Base-by-base conservation (phyloP, 2,888 invertebrate species). In the Pristionchus mayeri region DNA sequence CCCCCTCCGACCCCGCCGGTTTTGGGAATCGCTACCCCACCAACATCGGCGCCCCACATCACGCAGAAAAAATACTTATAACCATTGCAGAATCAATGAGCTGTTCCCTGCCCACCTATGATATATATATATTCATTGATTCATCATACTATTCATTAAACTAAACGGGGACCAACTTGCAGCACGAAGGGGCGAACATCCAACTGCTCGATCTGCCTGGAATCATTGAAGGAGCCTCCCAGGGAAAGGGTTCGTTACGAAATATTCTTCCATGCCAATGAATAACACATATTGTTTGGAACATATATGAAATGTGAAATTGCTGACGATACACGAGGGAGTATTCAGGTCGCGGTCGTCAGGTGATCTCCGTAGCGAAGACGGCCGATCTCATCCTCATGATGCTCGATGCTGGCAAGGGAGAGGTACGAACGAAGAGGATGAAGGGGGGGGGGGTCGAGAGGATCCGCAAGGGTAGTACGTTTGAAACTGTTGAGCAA, bases 371-470 rank as follows among this genome's bases (percentile, higher is more conserved):
- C 21, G 99, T 99, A 13, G 99, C 98, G 0, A 95, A 99, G 91
- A 99, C 99, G 4, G 97, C 98, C 0, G 99, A 99, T 94, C 94
- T 99, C 90, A 97, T 99, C 54, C 94, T 99, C 40, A 99, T 99
- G 96, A 99, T 99, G 98, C 94, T 99, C 93, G 99, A 99, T 93
- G 98, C 99, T 0, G 97, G 98, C 0, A 99, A 99, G 94, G 97
- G 97, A 84, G 98, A 84, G 37, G 84, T 75, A 2, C 24, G 50
- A 13, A 11, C 4, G 44, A n/a, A 44, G 44, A 44, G 13, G 30
- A 63, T 21, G 34, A 63, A 6, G 18, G 16, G 13, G 44, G 13
- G 44, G 44, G 44, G 18, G 16, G 13, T 6, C 6, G 44, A 13
- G 44, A 34, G 2, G 4, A 27, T 63, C 6, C 16, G 11, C 3